phyloP scores from a whole-genome alignment of 1,140 invertebrate genomes.

The Zophobas morio region DNA sequence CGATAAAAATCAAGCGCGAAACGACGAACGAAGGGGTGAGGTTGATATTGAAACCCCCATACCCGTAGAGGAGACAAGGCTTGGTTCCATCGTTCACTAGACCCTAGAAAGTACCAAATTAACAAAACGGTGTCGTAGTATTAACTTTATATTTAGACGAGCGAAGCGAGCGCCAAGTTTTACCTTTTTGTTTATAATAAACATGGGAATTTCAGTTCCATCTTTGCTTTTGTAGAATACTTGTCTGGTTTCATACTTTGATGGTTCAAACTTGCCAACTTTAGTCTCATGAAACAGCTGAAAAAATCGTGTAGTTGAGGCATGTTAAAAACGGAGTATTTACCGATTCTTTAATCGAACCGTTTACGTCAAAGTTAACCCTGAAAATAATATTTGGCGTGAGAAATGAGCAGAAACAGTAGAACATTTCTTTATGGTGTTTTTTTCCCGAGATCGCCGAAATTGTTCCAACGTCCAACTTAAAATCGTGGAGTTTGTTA shows the following conservation, averaged over 20 bases:
- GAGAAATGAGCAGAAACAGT: conserved; percentile 94
- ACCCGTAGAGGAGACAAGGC: conserved; percentile 93
- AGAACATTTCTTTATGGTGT: conserved; percentile 92
- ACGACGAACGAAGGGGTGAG: conserved; percentile 90
- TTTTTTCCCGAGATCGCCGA: conserved; percentile 88
- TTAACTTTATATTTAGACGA: too few relatives aligned
- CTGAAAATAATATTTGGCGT: conserved; percentile 92
- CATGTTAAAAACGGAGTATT: conserved; percentile 55
- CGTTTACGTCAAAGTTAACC: conserved; percentile 82
- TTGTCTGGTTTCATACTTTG: conserved; percentile 88
- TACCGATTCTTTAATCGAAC: conserved; percentile 76
- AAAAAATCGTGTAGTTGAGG: conserved; percentile 59
- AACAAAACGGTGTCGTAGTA: conserved; percentile 2
- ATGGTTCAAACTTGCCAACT: conserved; percentile 87
- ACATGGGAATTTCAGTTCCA: conserved; percentile 97
- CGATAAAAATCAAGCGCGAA: conserved; percentile 88
- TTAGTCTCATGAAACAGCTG: conserved; percentile 89
- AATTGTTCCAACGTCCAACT: conserved; percentile 90
- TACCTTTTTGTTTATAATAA: conserved; percentile 78
- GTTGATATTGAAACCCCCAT: conserved; percentile 97
- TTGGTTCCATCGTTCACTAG: conserved; percentile 78
- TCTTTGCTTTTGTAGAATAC: conserved; percentile 97
- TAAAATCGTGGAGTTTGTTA: conserved; percentile 79
- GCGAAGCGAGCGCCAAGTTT: not conserved
- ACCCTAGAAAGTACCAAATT: conserved; percentile 69